A percentile compares a stretch with the other conserved stretches of the same genome.
phyloP scores from a whole-genome alignment of 2,888 invertebrate genomes.

The Achlya flavicornis region DNA sequence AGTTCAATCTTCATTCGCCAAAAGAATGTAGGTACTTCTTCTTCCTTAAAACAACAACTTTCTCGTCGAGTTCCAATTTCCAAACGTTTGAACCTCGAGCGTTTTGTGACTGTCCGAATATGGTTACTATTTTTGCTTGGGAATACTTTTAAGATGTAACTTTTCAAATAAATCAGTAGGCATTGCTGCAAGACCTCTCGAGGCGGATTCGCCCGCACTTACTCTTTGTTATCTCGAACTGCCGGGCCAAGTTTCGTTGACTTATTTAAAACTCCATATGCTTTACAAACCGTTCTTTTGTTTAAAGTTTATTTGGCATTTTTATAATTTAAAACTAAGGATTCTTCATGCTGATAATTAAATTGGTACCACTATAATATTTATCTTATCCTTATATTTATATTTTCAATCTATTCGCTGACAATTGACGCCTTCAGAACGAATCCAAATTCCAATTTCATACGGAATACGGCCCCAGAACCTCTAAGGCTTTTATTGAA shows the following conservation, averaged over 20 bases:
- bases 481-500: slow-evolving; percentile 71
- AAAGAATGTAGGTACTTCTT: too few species aligned
- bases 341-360: background rate
- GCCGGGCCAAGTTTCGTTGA: slow-evolving; percentile 54
- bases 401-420: slow-evolving; percentile 32
- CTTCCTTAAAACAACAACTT: too few species aligned
- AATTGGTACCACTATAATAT: background rate
- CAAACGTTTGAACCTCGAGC: slow-evolving; percentile 38
- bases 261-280: slow-evolving; percentile 67
- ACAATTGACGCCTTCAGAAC: slow-evolving; percentile 45
- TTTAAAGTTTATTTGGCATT: slow-evolving; percentile 24
- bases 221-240: slow-evolving; percentile 66
- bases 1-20: slow-evolving; percentile 19
- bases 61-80: slow-evolving; percentile 29
- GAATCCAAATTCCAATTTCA: slow-evolving; percentile 49
- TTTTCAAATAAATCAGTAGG: slow-evolving; percentile 77
- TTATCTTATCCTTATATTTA: slow-evolving; percentile 14
- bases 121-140: slow-evolving; percentile 53
- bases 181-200: slow-evolving; percentile 52
- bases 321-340: background rate
- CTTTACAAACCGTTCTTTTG: slow-evolving; percentile 37
- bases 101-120: slow-evolving; percentile 60
- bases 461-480: slow-evolving; percentile 46
- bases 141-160: slow-evolving; percentile 63
- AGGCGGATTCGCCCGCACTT: slow-evolving; percentile 44